Evolutionary conservation across 2,888 invertebrate species (phyloP).

Genomic region (Pharmacophagus antenor): DNA sequence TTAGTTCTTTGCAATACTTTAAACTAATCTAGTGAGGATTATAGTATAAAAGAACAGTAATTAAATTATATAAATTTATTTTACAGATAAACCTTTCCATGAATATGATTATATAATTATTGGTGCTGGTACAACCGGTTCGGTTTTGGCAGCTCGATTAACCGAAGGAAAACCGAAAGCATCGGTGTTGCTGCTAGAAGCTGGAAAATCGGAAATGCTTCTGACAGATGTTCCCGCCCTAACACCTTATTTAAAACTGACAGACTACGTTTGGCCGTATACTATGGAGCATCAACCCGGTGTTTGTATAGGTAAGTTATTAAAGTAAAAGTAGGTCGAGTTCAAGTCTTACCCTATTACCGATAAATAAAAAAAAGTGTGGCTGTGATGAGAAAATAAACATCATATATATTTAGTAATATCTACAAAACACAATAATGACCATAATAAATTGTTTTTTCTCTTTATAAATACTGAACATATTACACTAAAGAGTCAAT

Average conservation of each 20-base stretch:
- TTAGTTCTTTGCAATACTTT: too few species aligned
- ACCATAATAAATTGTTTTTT: too few species aligned
- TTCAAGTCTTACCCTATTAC: too few species aligned
- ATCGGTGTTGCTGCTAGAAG: slow-evolving; percentile 84
- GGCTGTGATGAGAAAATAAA: not conserved
- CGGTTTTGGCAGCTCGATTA: slow-evolving; percentile 85
- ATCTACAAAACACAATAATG: not conserved
- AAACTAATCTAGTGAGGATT: too few species aligned
- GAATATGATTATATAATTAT: slow-evolving; percentile 85
- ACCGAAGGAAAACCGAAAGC: slow-evolving; percentile 80
- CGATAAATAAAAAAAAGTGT: not conserved
- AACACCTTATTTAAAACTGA: slow-evolving; percentile 79
- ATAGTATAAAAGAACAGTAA: too few species aligned
- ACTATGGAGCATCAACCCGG: slow-evolving; percentile 81
- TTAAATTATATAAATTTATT: slow-evolving; percentile 34
- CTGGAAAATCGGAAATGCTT: slow-evolving; percentile 73
- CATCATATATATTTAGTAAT: not conserved
- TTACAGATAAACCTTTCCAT: slow-evolving; percentile 47
- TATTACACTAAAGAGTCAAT: too few species aligned
- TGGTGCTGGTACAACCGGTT: slow-evolving; percentile 86
- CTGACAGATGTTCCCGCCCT: slow-evolving; percentile 81
- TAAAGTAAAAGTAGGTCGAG: not conserved
- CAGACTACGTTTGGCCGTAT: slow-evolving; percentile 84
- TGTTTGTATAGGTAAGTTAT: slow-evolving; percentile 72
- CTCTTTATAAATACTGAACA: too few species aligned